Base-by-base conservation (phyloP, 2,888 invertebrate genomes). In the Salpingus planirostris region DNA sequence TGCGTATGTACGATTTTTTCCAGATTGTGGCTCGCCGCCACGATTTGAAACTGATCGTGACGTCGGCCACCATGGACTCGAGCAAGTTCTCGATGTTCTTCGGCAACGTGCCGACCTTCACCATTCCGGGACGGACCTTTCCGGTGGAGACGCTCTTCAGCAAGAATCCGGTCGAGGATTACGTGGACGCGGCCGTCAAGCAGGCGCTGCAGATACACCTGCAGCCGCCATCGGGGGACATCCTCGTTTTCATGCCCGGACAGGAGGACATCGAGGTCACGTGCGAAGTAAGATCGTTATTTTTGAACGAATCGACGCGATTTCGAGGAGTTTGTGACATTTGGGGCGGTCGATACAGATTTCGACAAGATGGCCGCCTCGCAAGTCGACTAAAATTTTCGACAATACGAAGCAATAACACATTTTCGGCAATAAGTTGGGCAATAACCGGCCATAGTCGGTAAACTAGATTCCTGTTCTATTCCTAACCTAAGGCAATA, bases 11-110 rank as follows among this genome's bases (percentile, higher is more conserved):
- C n/a, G n/a, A n/a, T n/a, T 40, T 38, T 40, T 57, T 58, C 2
- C 62, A 88, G 85, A 91, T 95, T 42, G 89, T 95, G 1, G 85
- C 90, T 1, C 75, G 91, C 35, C 75, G 93, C 23, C 87, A 83
- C 43, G 98, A 89, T 66, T 72, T 91, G 36, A 96, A 89, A 65
- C 70, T 99, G 29, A 98, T 99, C 48, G 96, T 99, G 7, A 99
- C 98, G 1, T 98, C 97, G 3, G 99, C 99, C 7, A 99, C 98
- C 1, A 98, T 99, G 97, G 96, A 99, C 67, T 88, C 97, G 0
- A 79, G 77, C 21, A 99, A 98, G 67, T 99, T 99, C 68, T 81
- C 98, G 2, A 78, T 83, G 30, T 99, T 98, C 70, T 99, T 99
- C 67, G 97, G 97, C n/a, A 93, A 96, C 67, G 96, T 96, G 2